phyloP scores from a whole-genome alignment of 1,140 invertebrate species.

The Cylas formicarius region DNA sequence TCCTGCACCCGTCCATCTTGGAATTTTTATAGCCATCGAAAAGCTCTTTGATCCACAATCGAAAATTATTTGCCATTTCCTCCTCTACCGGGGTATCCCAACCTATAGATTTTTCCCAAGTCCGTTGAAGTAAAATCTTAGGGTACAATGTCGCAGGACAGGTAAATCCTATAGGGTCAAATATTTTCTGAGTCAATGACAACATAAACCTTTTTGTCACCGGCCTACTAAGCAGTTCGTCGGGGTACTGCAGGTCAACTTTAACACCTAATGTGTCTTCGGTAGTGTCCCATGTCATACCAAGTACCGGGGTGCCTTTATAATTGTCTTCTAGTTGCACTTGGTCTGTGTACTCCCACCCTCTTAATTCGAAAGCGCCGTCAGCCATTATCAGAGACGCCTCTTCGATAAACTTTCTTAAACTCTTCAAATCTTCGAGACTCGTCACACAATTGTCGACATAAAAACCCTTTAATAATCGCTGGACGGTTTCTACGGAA shows the following conservation, averaged over 20 bases:
- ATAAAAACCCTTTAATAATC: conserved; percentile 24
- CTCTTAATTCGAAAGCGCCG: conserved; percentile 27
- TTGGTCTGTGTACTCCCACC: conserved; percentile 27
- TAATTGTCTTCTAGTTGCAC: too few relatives aligned
- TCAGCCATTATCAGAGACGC: conserved; percentile 18
- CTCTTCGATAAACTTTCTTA: conserved; percentile 20
- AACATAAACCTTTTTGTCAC: conserved; percentile 28
- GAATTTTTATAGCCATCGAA: conserved; percentile 15
- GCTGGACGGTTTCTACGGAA: background rate
- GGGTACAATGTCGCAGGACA: conserved; percentile 21
- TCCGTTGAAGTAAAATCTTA: conserved; percentile 22
- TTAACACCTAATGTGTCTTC: too few relatives aligned
- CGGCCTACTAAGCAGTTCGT: too few relatives aligned
- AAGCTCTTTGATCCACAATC: conserved; percentile 15
- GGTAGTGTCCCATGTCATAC: background rate
- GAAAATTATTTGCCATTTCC: conserved; percentile 8
- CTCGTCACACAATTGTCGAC: conserved; percentile 32
- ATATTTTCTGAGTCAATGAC: conserved; percentile 24
- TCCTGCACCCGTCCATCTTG: conserved; percentile 7
- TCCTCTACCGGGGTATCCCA: conserved; percentile 24
- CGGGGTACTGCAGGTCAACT: too few relatives aligned
- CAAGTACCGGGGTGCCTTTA: background rate
- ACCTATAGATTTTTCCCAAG: conserved; percentile 16
- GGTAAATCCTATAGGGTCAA: conserved; percentile 29
- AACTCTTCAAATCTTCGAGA: conserved; percentile 13